A percentile compares a stretch with the other conserved stretches of the same genome.
Evolutionary conservation across 2,113 vertebrate species (phyloP).

Genomic region (Papio anubis): DNA sequence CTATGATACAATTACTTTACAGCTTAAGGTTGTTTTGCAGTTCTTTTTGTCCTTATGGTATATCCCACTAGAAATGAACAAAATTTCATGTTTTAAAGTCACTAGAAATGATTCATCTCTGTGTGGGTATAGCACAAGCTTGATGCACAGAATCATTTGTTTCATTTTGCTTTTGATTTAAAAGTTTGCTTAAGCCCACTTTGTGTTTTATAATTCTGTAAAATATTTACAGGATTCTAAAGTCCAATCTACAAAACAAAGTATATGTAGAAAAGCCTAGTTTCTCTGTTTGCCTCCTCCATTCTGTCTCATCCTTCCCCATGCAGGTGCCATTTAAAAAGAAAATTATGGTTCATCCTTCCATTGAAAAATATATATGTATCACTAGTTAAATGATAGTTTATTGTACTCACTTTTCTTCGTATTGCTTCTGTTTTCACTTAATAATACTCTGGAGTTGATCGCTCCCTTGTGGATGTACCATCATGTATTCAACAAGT

Average conservation of each 20-base stretch:
- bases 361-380: too few relatives aligned
- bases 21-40: background rate
- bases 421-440: too few relatives aligned
- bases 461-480: too few relatives aligned
- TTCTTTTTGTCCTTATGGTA: background rate
- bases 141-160: background rate
- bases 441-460: too few relatives aligned
- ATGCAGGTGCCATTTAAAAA: too few relatives aligned
- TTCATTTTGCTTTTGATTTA: background rate
- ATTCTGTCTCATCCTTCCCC: too few relatives aligned
- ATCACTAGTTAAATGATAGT: too few relatives aligned
- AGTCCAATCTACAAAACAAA: background rate
- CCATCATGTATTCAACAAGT: too few relatives aligned
- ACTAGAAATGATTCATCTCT: background rate
- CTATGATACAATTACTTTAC: background rate
- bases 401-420: too few relatives aligned
- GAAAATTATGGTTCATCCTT: too few relatives aligned
- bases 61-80: background rate
- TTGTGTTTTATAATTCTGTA: background rate
- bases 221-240: background rate
- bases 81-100: background rate
- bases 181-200: background rate
- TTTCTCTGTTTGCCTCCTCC: background rate
- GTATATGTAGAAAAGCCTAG: background rate
- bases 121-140: background rate